Evolutionary conservation across 2,888 invertebrate genomes (phyloP).

Genomic region (Pachymerium ferrugineum): DNA sequence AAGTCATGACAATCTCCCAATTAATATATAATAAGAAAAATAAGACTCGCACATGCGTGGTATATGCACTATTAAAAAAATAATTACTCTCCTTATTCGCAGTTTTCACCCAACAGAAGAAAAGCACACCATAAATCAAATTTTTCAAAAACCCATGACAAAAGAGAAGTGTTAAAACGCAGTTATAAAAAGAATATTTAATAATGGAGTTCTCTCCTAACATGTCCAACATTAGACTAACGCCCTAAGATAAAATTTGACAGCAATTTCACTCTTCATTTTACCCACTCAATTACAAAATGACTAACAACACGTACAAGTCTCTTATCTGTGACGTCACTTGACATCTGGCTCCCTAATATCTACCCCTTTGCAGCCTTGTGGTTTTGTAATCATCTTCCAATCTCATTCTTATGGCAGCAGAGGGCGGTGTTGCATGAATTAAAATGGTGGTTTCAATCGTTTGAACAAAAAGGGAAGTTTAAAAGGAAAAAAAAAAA

Average conservation of each 20-base stretch:
- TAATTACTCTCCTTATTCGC: no score
- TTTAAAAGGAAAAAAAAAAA: neutral
- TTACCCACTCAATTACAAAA: neutral
- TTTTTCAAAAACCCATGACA: no score
- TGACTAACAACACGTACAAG: neutral
- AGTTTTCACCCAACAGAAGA: no score
- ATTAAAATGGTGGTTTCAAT: neutral
- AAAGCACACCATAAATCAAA: no score
- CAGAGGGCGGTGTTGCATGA: neutral
- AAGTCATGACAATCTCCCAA: no score
- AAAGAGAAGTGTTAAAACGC: no score
- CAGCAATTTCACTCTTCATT: neutral
- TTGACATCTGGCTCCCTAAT: neutral
- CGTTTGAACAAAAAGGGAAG: neutral
- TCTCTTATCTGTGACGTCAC: constrained; percentile 3
- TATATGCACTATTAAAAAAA: no score
- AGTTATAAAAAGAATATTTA: no score
- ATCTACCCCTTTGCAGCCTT: neutral
- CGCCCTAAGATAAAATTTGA: neutral
- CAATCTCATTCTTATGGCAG: neutral
- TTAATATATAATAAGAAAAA: no score
- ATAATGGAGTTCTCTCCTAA: no score
- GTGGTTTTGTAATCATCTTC: neutral
- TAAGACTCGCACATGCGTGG: no score
- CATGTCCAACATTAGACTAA: no score